Evolutionary conservation across 2,797 vertebrate species (phyloP), one percentile per base, ranked within the genome.

Genomic region (Pelochelys cantorii): DNA sequence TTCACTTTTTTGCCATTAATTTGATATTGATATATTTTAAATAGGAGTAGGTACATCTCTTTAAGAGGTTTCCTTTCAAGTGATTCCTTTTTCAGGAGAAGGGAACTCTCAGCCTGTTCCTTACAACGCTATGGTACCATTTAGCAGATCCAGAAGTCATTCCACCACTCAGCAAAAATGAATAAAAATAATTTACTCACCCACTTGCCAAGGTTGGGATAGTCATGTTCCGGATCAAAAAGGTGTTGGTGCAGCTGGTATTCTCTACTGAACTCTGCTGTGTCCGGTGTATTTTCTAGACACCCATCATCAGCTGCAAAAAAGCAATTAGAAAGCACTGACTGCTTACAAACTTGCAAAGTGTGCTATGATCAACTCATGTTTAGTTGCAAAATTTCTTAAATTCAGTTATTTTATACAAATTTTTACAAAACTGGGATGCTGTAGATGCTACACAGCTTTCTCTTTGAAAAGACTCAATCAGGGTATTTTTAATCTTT

Each of bases 191-290:
- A 15, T 6, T 10, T 93, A 98, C 99, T 98, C 96, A 99, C 99
- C 99, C 99, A 99, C 96, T 99, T 99, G 27, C 98, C 98, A 94
- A 98, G 88, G 11, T 98, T 98, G 9, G 99, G 98, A 89, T 99
- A 99, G 97, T 99, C 98, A 22, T 99, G 99, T 95, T 99, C 99
- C 0, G 99, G 99, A 97, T 99, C 99, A 92, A 98, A 99, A 60
- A 99, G 98, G 85, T 99, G 99, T 96, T 99, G 99, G 94, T 99
- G 99, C 94, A 99, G 98, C 89, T 99, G 99, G 96, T 99, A 99
- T 96, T 99, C 99, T 96, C 98, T 98, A 97, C 99, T 99, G 98
- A 99, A 99, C 97, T 99, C 99, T 0, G 99, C 99, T 5, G 99
- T 99, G 98, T 99, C 99, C 0, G 99, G 99, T 53, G 98, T 98